Evolutionary conservation across 2,113 vertebrate genomes (phyloP), one percentile per base, ranked within the genome.

Genomic region (Irena cyanogastra): DNA sequence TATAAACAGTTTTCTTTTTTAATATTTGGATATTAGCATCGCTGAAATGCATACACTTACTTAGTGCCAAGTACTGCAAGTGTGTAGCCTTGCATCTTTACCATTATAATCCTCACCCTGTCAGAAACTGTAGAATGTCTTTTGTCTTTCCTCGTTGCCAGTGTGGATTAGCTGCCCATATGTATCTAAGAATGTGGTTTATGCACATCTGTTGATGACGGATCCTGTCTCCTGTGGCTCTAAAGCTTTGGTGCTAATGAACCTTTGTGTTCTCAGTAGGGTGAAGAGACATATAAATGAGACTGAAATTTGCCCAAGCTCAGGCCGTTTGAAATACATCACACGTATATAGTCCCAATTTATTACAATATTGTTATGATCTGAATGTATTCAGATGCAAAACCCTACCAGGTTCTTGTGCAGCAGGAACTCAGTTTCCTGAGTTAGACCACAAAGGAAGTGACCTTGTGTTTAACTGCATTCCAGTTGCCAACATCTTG

Each of bases 361-460:
- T 70, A 27, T 87, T 83, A 45, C 35, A 66, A 13, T 47, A 13
- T 41, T 30, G 12, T 61, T 89, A 26, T 49, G 30, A 57, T n/a
- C 49, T 89, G 45, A 80, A 42, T 72, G 24, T 85, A 33, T 89
- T 91, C 63, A 53, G 10, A 69, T 79, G 47, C n/a, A 89, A 79
- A 60, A 59, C 57, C 35, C 33, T 42, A 61, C 21, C 5, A 39
- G 21, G 30, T 94, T 91, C 75, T 83, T 83, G n/a, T 77, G 42
- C 54, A 86, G 63, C 78, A 91, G 82, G 66, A 91, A 69, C 75
- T 90, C 68, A 7, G 30, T 77, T 95, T 95, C 81, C 87, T 85
- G 81, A 89, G 53, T 84, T 57, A 50, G 42, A 79, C 74, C 63
- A 87, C 89, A 89, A 57, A 95, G 91, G 78, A 93, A 95, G 42